phyloP scores from a whole-genome alignment of 2,888 invertebrate species.

The Caenorhabditis sinica region DNA sequence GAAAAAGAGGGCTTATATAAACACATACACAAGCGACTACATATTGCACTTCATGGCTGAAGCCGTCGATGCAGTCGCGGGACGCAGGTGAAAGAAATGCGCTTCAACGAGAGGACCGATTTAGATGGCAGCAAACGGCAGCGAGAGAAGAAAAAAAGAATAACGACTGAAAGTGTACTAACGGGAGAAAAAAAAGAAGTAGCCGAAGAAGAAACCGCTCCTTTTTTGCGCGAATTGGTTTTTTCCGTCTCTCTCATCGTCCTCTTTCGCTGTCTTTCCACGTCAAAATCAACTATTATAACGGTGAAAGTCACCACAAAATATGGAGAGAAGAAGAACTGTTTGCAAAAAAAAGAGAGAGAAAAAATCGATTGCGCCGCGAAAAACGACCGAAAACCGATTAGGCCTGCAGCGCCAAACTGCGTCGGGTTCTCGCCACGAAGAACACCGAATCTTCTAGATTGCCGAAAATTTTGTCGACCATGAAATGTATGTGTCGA shows the following conservation, averaged over 20 bases:
- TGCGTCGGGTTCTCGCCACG: slow-evolving; percentile 47
- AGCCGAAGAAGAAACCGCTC: background rate
- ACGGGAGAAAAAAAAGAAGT: background rate
- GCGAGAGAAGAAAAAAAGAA: slow-evolving; percentile 8
- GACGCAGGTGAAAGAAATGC: slow-evolving; percentile 15
- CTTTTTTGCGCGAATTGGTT: slow-evolving; percentile 15
- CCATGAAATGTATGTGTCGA: slow-evolving; percentile 11
- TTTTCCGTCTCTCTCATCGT: background rate
- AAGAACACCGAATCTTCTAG: slow-evolving; percentile 59
- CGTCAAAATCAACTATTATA: background rate
- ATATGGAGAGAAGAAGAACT: background rate
- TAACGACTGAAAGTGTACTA: slow-evolving; percentile 28
- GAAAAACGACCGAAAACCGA: slow-evolving; percentile 53
- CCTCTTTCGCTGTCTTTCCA: background rate
- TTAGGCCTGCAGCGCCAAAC: slow-evolving; percentile 19
- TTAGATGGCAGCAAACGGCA: slow-evolving; percentile 8
- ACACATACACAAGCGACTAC: background rate
- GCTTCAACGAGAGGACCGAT: slow-evolving; percentile 17
- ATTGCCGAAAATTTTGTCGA: slow-evolving; percentile 30
- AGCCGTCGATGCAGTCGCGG: slow-evolving; percentile 37
- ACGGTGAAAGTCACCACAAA: background rate
- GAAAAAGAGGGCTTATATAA: slow-evolving; percentile 21
- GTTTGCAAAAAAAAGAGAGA: background rate
- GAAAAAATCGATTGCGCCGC: background rate
- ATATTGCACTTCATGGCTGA: slow-evolving; percentile 20